These are phyloP conservation scores for Lordiphosa stackelbergi DNA, from an alignment of 1,140 invertebrate genomes.

Conservation along the genomic window DNA sequence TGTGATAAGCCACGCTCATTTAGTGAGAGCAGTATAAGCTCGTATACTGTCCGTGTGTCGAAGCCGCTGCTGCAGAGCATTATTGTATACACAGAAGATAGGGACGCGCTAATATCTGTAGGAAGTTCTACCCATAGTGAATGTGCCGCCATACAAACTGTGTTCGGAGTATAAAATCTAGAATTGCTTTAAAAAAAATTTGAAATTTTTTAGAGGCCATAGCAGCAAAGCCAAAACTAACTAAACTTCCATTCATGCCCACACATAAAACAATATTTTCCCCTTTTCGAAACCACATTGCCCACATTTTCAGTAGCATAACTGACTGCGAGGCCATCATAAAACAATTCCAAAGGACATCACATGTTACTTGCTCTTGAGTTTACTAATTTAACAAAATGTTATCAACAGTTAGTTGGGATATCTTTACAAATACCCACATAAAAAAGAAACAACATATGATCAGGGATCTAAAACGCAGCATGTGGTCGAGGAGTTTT, in stretches of 20 bases:
- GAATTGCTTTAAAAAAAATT: too few species aligned
- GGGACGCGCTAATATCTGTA: too few species aligned
- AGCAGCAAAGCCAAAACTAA: too few species aligned
- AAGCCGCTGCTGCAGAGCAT: too few species aligned
- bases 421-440: slow-evolving; percentile 25
- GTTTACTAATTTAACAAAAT: slow-evolving; percentile 31
- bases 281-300: neutral
- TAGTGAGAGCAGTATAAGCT: too few species aligned
- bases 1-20: too few species aligned
- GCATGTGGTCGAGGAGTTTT: slow-evolving; percentile 51
- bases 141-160: too few species aligned
- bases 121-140: too few species aligned
- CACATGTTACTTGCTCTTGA: slow-evolving; percentile 26
- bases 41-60: too few species aligned
- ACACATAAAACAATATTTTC: neutral
- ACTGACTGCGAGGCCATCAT: slow-evolving; percentile 2
- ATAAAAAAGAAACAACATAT: slow-evolving; percentile 35
- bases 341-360: slow-evolving; percentile 11
- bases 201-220: too few species aligned
- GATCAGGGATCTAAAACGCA: slow-evolving; percentile 30
- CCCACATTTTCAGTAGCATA: neutral
- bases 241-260: neutral
- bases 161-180: too few species aligned
- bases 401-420: slow-evolving; percentile 32
- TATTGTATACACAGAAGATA: too few species aligned